Percentiles rank a stretch among this genome's conserved stretches.
phyloP scores from a whole-genome alignment of 2,113 vertebrate species.

The Cyprinus carpio region DNA sequence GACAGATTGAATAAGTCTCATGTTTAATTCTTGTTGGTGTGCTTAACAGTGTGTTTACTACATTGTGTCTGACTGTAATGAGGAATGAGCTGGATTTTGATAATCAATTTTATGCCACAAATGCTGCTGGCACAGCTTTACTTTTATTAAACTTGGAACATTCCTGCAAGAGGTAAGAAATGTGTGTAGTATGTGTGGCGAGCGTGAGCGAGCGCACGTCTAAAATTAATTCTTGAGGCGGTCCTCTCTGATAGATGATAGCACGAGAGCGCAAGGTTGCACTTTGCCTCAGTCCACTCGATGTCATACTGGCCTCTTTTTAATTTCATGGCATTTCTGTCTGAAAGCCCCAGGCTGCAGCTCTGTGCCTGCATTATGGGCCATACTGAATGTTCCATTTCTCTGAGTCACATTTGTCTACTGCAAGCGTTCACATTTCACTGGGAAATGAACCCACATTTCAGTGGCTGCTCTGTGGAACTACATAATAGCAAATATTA shows the following conservation, averaged over 20 bases:
- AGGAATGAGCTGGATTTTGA: not conserved
- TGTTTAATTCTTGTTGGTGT: not conserved
- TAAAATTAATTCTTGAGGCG: slow-evolving; percentile 50
- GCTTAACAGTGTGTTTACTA: not conserved
- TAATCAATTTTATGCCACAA: not conserved
- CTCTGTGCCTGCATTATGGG: slow-evolving; percentile 71
- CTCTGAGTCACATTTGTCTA: slow-evolving; percentile 77
- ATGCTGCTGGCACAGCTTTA: slow-evolving; percentile 11
- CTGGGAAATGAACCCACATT: slow-evolving; percentile 77
- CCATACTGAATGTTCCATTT: slow-evolving; percentile 71
- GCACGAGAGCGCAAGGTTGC: slow-evolving; percentile 69
- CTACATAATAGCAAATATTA: slow-evolving; percentile 76
- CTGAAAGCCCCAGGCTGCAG: slow-evolving; percentile 66
- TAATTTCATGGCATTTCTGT: slow-evolving; percentile 79
- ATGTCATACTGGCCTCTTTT: slow-evolving; percentile 78
- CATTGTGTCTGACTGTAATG: not conserved
- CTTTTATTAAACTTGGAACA: slow-evolving; percentile 9
- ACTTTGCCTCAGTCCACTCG: slow-evolving; percentile 70
- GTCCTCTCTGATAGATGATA: slow-evolving; percentile 63
- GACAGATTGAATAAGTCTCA: not conserved
- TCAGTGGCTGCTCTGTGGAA: slow-evolving; percentile 71
- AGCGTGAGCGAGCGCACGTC: slow-evolving; percentile 41
- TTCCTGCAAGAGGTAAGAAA: slow-evolving; percentile 6
- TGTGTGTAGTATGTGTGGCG: slow-evolving; percentile 64
- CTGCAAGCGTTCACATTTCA: slow-evolving; percentile 72